Base-by-base conservation (phyloP, 2,113 vertebrate genomes). In the Alligator mississippiensis region DNA sequence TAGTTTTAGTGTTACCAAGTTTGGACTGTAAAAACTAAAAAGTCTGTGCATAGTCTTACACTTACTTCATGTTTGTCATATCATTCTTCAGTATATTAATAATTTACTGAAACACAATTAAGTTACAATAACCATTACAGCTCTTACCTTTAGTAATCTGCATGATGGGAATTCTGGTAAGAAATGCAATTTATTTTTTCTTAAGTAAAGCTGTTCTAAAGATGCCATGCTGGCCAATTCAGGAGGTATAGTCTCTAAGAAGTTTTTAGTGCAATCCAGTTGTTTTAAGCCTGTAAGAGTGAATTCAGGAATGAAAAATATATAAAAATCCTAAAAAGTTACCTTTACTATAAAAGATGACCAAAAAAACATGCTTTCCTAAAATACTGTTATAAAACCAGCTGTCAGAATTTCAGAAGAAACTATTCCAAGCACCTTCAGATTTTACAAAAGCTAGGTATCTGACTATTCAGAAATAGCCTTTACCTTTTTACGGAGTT, bases 211-310 rank as follows among this genome's bases (percentile, higher is more conserved):
- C 94, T 99, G 98, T 96, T 99, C 98, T 90, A 99, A 96, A 76
- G 98, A 98, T 0, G 97, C 96, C 98, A 99, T 99, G 75, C 95
- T 96, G 1, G 98, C 98, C 63, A 99, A 30, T 70, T 98, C 96
- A 19, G 97, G 68, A 57, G 99, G 99, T 6, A 99, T 85, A 1
- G 96, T 96, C 88, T 98, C 98, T 96, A 99, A 97, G 89, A 98
- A 97, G 96, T 99, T 99, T n/a, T 97, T 98, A 89, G 98, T 98
- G 95, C 98, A 99, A 95, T 99, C 99, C 97, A 99, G 94, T n/a
- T 98, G 97, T 89, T 98, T 98, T 80, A 99, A 97, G 89, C 96
- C 99, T 99, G 93, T 0, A 93, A 63, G 72, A 90, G 9, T 19
- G 59, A 75, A 5, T 2, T 8, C 77, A 79, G 77, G 87, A 61